phyloP scores from a whole-genome alignment of 2,888 invertebrate genomes.

The Hyposoter didymator region DNA sequence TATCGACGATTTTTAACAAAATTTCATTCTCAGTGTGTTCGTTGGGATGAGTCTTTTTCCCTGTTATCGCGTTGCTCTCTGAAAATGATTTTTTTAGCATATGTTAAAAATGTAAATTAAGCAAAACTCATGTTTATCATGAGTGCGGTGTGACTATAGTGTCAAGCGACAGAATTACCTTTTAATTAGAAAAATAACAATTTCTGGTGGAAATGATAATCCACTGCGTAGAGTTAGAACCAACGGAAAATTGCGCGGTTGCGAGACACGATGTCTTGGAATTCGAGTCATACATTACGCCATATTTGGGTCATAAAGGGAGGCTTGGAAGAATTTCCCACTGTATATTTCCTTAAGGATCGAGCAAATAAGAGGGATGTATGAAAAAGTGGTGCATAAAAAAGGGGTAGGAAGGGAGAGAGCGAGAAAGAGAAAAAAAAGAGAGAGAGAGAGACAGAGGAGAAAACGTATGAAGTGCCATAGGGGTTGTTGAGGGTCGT shows the following conservation, averaged over 20 bases:
- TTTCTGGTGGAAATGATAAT: not conserved
- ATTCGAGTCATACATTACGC: constrained; percentile 2
- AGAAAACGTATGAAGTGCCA: constrained; percentile 14
- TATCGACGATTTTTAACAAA: too few species aligned
- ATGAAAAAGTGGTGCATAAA: not conserved
- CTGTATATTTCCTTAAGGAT: constrained; percentile 32
- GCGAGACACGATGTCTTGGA: constrained; percentile 11
- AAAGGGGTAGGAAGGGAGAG: constrained; percentile 1
- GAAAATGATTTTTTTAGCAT: too few species aligned
- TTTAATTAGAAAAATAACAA: not conserved
- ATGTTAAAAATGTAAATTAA: too few species aligned
- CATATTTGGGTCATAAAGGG: not conserved
- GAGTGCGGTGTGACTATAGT: too few species aligned
- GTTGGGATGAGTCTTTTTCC: too few species aligned
- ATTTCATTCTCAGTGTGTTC: too few species aligned
- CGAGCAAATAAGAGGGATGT: constrained; percentile 10
- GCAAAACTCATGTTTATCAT: too few species aligned
- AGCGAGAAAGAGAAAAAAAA: not conserved
- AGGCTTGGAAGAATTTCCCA: not conserved
- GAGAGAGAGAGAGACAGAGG: not conserved
- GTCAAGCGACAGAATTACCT: too few species aligned
- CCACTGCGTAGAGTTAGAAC: not conserved
- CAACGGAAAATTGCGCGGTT: not conserved
- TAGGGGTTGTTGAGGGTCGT: constrained; percentile 18
- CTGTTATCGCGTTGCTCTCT: too few species aligned